Percentiles rank a stretch among this genome's conserved stretches.
These are phyloP conservation scores for Diprion similis DNA, from an alignment of 1,140 invertebrate genomes.

Conservation along the genomic window DNA sequence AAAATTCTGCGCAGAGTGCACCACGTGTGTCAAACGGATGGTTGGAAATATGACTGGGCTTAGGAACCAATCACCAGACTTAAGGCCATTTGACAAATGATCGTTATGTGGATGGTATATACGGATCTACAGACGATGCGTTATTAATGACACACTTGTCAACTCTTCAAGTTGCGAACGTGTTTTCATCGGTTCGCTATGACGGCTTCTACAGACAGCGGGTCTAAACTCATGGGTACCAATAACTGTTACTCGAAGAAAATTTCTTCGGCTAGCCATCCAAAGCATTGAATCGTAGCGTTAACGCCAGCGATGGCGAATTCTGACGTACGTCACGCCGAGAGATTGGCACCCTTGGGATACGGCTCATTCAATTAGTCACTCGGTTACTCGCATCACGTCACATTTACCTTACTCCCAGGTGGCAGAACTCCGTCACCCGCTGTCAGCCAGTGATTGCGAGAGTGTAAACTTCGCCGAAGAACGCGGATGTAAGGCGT, in stretches of 20 bases:
- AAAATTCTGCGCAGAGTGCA: too few relatives aligned
- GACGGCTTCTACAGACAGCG: too few relatives aligned
- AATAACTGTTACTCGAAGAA: too few relatives aligned
- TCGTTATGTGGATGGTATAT: constrained; percentile 11
- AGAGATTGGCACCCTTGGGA: constrained; percentile 53
- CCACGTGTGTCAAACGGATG: not conserved
- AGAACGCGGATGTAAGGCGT: not conserved
- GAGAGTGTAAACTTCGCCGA: constrained; percentile 3
- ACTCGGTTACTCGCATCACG: constrained; percentile 60
- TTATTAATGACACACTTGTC: constrained; percentile 25
- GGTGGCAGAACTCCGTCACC: constrained; percentile 3
- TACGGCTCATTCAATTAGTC: constrained; percentile 60
- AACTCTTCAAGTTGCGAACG: too few relatives aligned
- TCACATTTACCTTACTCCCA: constrained; percentile 46
- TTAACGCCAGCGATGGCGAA: not conserved
- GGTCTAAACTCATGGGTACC: too few relatives aligned
- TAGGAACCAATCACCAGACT: constrained; percentile 33
- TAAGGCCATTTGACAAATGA: constrained; percentile 40
- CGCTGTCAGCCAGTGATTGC: constrained; percentile 1
- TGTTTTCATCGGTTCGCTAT: too few relatives aligned
- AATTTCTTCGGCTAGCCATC: too few relatives aligned
- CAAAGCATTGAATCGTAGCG: too few relatives aligned
- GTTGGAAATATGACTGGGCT: constrained; percentile 26
- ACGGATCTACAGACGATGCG: constrained; percentile 17
- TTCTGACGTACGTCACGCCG: constrained; percentile 54